A percentile compares a stretch with the other conserved stretches of the same genome.
Conservation (phyloP, 1,140 invertebrate genomes). For the Nephotettix cincticeps region DNA sequence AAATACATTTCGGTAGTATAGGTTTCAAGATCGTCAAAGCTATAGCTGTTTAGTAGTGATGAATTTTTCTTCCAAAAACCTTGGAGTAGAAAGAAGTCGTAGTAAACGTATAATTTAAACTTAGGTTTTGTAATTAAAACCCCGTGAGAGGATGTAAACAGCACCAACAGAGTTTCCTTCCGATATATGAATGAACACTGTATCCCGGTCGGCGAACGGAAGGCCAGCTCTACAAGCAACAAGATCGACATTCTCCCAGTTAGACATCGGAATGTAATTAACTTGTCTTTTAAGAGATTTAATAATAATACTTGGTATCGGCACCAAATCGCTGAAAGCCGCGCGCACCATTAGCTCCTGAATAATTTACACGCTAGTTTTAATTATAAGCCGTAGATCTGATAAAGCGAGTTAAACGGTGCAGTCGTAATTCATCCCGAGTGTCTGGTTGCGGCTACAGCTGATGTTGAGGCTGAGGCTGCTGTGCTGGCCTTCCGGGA, state of each 20-base stretch:
- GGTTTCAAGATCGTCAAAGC: too few relatives aligned
- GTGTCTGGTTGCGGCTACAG: not conserved
- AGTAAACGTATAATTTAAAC: too few relatives aligned
- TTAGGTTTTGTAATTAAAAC: too few relatives aligned
- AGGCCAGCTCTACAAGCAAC: not conserved
- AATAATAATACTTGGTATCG: conserved; percentile 10
- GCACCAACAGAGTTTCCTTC: not conserved
- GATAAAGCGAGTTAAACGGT: not conserved
- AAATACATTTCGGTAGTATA: too few relatives aligned
- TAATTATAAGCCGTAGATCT: not conserved
- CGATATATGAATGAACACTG: not conserved
- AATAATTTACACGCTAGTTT: conserved; percentile 12
- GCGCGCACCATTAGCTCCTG: conserved; percentile 7
- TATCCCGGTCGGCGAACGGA: not conserved
- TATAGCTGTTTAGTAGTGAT: too few relatives aligned
- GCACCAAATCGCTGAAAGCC: conserved; percentile 5
- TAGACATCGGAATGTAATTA: conserved; percentile 10
- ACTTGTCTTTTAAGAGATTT: conserved; percentile 10
- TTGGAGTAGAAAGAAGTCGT: too few relatives aligned
- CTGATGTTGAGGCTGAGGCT: too few relatives aligned
- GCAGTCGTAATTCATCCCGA: not conserved
- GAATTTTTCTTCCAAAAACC: too few relatives aligned
- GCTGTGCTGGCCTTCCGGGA: too few relatives aligned
- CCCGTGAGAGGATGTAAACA: too few relatives aligned
- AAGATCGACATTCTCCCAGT: not conserved